Evolutionary conservation across 2,888 invertebrate genomes (phyloP), one percentile per base, ranked within the genome.

Genomic region (Platerodrilus igneus): DNA sequence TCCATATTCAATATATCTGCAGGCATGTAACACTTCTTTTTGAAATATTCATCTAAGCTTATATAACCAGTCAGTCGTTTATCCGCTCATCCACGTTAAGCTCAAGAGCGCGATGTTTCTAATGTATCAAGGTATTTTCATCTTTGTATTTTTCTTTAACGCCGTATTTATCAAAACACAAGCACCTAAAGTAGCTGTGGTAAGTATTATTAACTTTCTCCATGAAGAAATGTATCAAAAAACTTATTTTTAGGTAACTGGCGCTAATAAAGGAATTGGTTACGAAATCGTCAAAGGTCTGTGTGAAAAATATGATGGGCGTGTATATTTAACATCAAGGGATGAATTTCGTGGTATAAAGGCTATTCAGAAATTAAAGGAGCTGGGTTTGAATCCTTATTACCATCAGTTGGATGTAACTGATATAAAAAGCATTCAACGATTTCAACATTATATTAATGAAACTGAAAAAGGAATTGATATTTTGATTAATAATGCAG

Each of bases 401-500:
- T 86, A 76, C 57, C 81, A 85, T 57, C 81, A 81, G 52, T 67
- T 88, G 13, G 86, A 87, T 57, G 72, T 86, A 30, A 76, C 74
- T 2, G 73, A 80, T 47, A 63, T 66, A 21, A 61, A 66, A 2
- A 84, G 83, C 52, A 66, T 86, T 4, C 65, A 73, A 30, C 61
- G 48, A 3, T 78, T 86, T 45, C 70, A 71, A 8, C 73, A 79
- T 50, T 75, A 75, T 51, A 59, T 87, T 2, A 70, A 76, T 51
- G 63, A 68, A 10, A 75, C 73, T 14, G 73, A 86, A 53, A 80
- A 76, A 1, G 81, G 83, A 0, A 66, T 87, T 2, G 84, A 87
- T 66, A 59, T 86, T 30, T 69, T 86, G 22, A 74, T 87, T 0
- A 87, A 87, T 57, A 87, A 87, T 63, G 86, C 86, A 4, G 86